Evolutionary conservation across 1,140 invertebrate genomes (phyloP).

Genomic region (Solenopsis invicta): DNA sequence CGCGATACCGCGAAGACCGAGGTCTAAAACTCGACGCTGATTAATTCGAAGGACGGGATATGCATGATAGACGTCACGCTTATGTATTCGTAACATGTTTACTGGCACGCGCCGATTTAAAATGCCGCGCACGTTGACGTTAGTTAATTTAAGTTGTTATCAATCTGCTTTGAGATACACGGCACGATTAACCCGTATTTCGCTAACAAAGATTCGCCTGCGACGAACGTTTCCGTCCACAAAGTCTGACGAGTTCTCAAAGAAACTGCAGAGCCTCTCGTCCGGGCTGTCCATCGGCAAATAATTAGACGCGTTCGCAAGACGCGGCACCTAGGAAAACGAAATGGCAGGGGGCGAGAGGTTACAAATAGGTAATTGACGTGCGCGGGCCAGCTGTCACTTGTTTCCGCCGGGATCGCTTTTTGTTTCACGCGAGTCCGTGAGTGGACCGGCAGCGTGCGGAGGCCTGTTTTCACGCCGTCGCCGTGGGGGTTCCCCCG

Average conservation of each 20-base stretch:
- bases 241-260: conserved; percentile 29
- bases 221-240: conserved; percentile 19
- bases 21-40: conserved; percentile 18
- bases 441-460: conserved; percentile 27
- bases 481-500: conserved; percentile 80
- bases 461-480: conserved; percentile 81
- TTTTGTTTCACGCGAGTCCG: conserved; percentile 78
- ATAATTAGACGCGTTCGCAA: conserved; percentile 72
- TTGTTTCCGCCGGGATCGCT: conserved; percentile 80
- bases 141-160: conserved; percentile 8
- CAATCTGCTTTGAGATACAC: neutral
- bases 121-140: neutral
- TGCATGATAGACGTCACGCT: neutral
- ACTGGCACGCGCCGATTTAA: conserved; percentile 13
- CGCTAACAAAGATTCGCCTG: conserved; percentile 11
- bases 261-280: neutral
- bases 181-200: conserved; percentile 15
- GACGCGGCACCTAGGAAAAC: conserved; percentile 13
- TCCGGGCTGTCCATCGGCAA: conserved; percentile 30
- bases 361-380: conserved; percentile 81
- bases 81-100: neutral
- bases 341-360: conserved; percentile 59
- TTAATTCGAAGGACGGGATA: conserved; percentile 40
- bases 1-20: neutral
- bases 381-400: conserved; percentile 81